phyloP scores from a whole-genome alignment of 2,113 vertebrate species.

The Lophochroa leadbeateri region DNA sequence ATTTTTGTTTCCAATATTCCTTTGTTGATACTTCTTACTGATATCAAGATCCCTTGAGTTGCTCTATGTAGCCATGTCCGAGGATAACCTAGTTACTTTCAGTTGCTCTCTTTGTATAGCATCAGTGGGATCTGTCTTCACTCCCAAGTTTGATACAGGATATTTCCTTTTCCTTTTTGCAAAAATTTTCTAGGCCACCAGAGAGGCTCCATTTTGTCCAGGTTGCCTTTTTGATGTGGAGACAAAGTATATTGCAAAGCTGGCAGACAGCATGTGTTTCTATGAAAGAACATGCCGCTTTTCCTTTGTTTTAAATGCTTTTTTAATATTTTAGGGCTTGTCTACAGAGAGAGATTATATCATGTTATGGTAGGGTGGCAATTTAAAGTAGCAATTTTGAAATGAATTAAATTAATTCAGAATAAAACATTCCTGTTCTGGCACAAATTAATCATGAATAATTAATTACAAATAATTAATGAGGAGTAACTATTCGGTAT shows the following conservation, averaged over 20 bases:
- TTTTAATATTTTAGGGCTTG: conserved; percentile 65
- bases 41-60: background rate
- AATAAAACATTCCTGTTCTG: conserved; percentile 63
- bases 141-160: background rate
- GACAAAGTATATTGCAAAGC: background rate
- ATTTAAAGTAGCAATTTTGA: conserved; percentile 65
- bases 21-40: background rate
- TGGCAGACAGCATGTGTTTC: background rate
- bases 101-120: background rate
- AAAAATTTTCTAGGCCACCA: background rate
- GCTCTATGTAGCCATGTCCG: rapidly evolving
- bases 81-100: background rate
- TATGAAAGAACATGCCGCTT: background rate
- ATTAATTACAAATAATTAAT: conserved; percentile 67
- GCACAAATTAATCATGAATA: conserved; percentile 69
- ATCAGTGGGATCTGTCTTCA: background rate
- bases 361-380: conserved; percentile 45
- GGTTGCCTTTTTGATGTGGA: background rate
- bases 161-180: background rate
- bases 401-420: conserved; percentile 65
- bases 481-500: conserved; percentile 56
- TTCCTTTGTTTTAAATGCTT: conserved; percentile 62
- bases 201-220: conserved; percentile 15
- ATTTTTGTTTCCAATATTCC: background rate
- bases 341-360: conserved; percentile 67